Evolutionary conservation across 2,797 vertebrate genomes (phyloP).

Genomic region (Leptoclinus maculatus): DNA sequence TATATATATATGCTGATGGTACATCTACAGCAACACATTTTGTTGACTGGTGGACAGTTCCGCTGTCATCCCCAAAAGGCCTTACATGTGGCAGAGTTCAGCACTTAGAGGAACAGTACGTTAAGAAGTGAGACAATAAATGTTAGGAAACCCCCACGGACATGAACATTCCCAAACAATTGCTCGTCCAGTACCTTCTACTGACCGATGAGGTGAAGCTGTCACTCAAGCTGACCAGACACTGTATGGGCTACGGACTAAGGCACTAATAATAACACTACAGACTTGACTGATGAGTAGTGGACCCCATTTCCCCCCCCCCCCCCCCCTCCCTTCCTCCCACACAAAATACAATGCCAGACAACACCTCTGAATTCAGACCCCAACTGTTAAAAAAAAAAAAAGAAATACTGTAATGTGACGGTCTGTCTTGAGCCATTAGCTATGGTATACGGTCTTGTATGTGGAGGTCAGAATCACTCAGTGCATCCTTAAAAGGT

Average conservation of each 20-base stretch:
- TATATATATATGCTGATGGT: slow-evolving; percentile 53
- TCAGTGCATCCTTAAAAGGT: slow-evolving; percentile 35
- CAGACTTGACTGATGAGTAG: slow-evolving; percentile 68
- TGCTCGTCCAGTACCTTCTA: slow-evolving; percentile 44
- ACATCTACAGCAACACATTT: slow-evolving; percentile 65
- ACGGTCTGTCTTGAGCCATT: slow-evolving; percentile 20
- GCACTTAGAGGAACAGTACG: slow-evolving; percentile 59
- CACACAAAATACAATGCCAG: slow-evolving; percentile 39
- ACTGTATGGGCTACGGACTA: slow-evolving; percentile 78
- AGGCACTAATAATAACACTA: slow-evolving; percentile 84
- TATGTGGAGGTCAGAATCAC: slow-evolving; percentile 39
- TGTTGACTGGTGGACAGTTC: slow-evolving; percentile 51
- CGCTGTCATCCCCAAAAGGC: slow-evolving; percentile 58
- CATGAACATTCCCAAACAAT: slow-evolving; percentile 41
- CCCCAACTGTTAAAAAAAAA: not conserved
- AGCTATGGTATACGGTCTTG: slow-evolving; percentile 20
- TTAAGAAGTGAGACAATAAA: slow-evolving; percentile 42
- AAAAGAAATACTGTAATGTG: not conserved
- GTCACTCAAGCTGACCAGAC: slow-evolving; percentile 66
- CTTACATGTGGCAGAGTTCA: slow-evolving; percentile 55
- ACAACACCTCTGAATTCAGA: slow-evolving; percentile 47
- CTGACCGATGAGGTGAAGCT: slow-evolving; percentile 58
- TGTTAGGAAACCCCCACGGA: slow-evolving; percentile 48
- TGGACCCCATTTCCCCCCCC: slow-evolving; percentile 3
- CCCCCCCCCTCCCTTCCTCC: not conserved